phyloP scores from a whole-genome alignment of 2,888 invertebrate species.

The Leptothorax acervorum region DNA sequence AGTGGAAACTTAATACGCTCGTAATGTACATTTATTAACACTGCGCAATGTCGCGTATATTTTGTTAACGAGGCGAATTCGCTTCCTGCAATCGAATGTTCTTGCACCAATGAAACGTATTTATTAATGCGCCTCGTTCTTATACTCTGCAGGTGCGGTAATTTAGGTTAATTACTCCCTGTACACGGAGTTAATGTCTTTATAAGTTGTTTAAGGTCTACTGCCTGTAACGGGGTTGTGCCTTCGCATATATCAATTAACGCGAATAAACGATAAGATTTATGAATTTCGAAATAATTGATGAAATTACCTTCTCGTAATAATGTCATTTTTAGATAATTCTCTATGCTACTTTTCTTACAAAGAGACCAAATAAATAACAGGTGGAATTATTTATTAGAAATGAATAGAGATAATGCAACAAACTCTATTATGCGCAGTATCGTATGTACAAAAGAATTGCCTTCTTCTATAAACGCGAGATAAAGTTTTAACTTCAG shows the following conservation, averaged over 20 bases:
- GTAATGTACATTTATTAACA: constrained; percentile 42
- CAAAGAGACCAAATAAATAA: not conserved
- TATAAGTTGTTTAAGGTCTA: constrained; percentile 29
- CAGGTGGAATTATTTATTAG: not conserved
- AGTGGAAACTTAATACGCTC: constrained; percentile 3
- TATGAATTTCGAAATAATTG: not conserved
- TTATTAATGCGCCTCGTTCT: constrained; percentile 2
- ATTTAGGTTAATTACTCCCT: constrained; percentile 68
- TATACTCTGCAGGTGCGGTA: constrained; percentile 55
- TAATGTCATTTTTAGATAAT: not conserved
- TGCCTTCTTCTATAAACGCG: no score
- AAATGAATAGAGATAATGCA: not conserved
- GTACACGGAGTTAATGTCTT: constrained; percentile 16
- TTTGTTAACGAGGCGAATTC: constrained; percentile 10
- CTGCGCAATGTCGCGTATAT: constrained; percentile 13
- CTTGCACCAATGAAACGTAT: not conserved
- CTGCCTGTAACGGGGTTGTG: not conserved
- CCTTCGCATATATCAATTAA: constrained; percentile 11
- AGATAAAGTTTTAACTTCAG: not conserved
- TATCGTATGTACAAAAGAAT: no score
- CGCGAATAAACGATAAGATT: not conserved
- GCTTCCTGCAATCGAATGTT: constrained; percentile 21
- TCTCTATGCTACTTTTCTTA: not conserved
- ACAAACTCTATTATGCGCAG: not conserved
- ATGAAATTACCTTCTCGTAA: not conserved